Evolutionary conservation across 2,888 invertebrate species (phyloP), one percentile per base, ranked within the genome.

Genomic region (Eupithecia vulgata): DNA sequence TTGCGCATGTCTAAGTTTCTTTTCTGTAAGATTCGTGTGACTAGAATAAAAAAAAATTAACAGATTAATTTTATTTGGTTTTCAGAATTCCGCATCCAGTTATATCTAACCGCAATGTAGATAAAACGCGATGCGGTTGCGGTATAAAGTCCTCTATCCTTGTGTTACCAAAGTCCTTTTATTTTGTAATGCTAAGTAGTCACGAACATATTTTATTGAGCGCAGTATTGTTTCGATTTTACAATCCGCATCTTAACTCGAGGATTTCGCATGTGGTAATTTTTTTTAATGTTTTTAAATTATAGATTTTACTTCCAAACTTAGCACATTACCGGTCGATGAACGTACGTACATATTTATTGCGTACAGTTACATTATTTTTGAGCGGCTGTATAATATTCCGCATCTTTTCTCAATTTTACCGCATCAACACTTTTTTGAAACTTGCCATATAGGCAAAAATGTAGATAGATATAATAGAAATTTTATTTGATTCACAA

Each of bases 331-430:
- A 1, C 30, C 37, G 37, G 1, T 37, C 37, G 37, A 37, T 37
- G 37, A 37, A 37, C 37, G 37, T 37, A 37, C 37, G 12, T 37
- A 91, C 87, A 89, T 93, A 94, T 93, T 94, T 94, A 94, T 93
- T 89, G 91, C 87, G 88, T 90, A 92, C 90, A 90, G 93, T 93
- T 91, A 93, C 92, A 91, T 88, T 94, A 94, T 90, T 93, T 94
- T 91, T 90, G 88, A 85, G 85, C 87, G 91, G 90, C 89, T 40
- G 5, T 40, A 6, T 45, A 45, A 17, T 15, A 45, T 45, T 45
- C 17, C 17, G 17, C 45, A 45, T 17, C 17, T 45, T 37, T 37
- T 45, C 4, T 45, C 45, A 17, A 17, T 17, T 17, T 7, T 17
- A 45, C 17, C 17, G 17, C 45, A 45, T 17, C 17, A 15, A 45